phyloP scores from a whole-genome alignment of 2,797 vertebrate species.

The Diplodus puntazzo region DNA sequence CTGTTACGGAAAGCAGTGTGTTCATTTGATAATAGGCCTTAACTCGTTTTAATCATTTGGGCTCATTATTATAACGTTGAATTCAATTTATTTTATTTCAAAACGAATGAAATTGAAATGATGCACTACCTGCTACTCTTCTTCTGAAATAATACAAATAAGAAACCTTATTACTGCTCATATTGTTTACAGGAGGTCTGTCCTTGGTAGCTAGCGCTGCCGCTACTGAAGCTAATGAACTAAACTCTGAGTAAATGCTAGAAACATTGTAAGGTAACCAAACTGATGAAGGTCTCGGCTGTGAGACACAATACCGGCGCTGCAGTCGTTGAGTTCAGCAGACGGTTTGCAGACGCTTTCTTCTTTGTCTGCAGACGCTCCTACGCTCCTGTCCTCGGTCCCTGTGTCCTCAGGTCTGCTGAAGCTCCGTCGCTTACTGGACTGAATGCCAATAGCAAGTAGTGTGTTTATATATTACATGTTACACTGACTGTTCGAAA shows the following conservation, averaged over 20 bases:
- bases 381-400: neutral
- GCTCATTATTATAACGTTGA: neutral
- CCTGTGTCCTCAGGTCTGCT: slow-evolving; percentile 10
- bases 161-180: neutral
- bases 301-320: neutral
- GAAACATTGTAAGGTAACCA: neutral
- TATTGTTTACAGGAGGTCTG: neutral
- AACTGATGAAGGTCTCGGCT: slow-evolving; percentile 5
- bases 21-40: neutral
- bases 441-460: neutral
- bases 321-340: neutral
- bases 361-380: neutral
- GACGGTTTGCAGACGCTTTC: slow-evolving; percentile 14
- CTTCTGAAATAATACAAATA: neutral
- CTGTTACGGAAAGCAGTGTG: neutral
- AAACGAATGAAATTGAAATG: neutral
- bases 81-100: neutral
- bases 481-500: neutral
- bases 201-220: neutral
- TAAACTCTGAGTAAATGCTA: neutral
- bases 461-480: neutral
- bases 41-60: neutral
- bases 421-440: neutral
- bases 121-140: neutral
- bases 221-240: neutral